Conservation (phyloP, 2,113 vertebrate species). For the Psittacula cyanocephala region DNA sequence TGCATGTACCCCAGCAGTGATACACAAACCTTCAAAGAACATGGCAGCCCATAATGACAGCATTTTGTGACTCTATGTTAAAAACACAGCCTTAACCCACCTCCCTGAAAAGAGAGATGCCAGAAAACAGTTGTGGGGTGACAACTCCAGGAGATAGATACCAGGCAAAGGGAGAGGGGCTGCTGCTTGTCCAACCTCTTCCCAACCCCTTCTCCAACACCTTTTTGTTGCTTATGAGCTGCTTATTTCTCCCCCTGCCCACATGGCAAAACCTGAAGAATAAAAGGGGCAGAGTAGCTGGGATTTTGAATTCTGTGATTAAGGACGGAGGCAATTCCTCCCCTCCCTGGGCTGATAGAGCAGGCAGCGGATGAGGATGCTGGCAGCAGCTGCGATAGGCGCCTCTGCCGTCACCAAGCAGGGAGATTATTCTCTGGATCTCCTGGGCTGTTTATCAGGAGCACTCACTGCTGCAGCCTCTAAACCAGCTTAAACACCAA, state of each 20-base stretch:
- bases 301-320: conserved; percentile 73
- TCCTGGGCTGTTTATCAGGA: conserved; percentile 77
- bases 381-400: conserved; percentile 74
- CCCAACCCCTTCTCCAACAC: background rate
- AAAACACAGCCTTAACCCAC: background rate
- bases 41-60: background rate
- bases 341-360: conserved; percentile 57
- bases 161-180: background rate
- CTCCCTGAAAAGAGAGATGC: background rate
- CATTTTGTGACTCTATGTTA: background rate
- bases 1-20: rapidly evolving
- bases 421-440: conserved; percentile 67
- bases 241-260: background rate
- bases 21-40: background rate
- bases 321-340: conserved; percentile 66
- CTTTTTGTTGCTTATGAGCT: background rate
- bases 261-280: conserved; percentile 23
- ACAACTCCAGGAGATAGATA: background rate
- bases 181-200: background rate
- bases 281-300: conserved; percentile 64
- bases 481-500: conserved; percentile 67
- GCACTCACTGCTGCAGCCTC: conserved; percentile 51
- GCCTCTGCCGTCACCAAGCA: conserved; percentile 65
- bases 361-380: conserved; percentile 60
- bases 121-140: background rate